These are phyloP conservation scores for Lissocephala sabroskyi DNA, from an alignment of 2,888 invertebrate genomes.

Conservation along the genomic window DNA sequence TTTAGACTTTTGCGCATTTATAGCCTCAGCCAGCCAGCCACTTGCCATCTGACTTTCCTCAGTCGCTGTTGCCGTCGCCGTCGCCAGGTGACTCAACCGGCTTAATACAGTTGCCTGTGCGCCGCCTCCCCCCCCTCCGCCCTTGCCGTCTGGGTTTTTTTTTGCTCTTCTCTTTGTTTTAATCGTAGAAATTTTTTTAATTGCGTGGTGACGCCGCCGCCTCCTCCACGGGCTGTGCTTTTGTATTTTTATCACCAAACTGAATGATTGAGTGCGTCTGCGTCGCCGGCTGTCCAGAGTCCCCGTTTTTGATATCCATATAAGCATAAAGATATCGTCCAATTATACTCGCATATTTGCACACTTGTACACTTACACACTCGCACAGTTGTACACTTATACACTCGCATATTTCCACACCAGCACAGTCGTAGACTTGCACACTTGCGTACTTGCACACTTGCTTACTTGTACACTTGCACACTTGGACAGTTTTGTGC, in stretches of 20 bases:
- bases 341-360: constrained; percentile 7
- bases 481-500: too few relatives aligned
- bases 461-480: too few relatives aligned
- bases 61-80: neutral
- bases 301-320: neutral
- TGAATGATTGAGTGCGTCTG: constrained; percentile 55
- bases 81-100: constrained; percentile 58
- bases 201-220: too few relatives aligned
- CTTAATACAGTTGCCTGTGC: constrained; percentile 5
- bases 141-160: neutral
- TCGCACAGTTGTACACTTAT: constrained; percentile 13
- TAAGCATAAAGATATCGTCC: constrained; percentile 19
- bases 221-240: too few relatives aligned
- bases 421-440: too few relatives aligned
- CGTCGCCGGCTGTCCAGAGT: constrained; percentile 12
- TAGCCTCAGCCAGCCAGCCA: constrained; percentile 30
- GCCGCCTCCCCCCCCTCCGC: too few relatives aligned
- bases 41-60: neutral
- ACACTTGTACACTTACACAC: constrained; percentile 10
- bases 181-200: constrained; percentile 12
- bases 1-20: constrained; percentile 63
- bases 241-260: constrained; percentile 50
- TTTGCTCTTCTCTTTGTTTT: constrained; percentile 12
- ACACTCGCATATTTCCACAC: neutral
- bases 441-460: too few relatives aligned